These are phyloP conservation scores for Eupithecia inturbata DNA, from an alignment of 2,888 invertebrate genomes.

Conservation along the genomic window DNA sequence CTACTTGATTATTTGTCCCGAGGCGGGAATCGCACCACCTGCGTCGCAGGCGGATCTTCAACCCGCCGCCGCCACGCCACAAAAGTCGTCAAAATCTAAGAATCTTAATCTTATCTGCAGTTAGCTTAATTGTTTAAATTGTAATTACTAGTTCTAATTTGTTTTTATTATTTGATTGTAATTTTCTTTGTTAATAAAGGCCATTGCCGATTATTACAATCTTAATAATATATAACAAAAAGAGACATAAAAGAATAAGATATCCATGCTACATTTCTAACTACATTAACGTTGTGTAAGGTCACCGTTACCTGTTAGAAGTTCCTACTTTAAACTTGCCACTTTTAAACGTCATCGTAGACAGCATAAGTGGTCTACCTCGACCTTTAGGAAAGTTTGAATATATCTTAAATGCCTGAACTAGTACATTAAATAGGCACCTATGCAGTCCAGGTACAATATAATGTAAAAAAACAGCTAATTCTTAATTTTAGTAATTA, in stretches of 20 bases:
- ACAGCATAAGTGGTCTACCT: neutral
- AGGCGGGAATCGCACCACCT: too few relatives aligned
- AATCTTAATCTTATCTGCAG: too few relatives aligned
- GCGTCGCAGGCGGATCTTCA: too few relatives aligned
- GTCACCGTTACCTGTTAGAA: neutral
- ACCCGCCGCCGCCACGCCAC: too few relatives aligned
- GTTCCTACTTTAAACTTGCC: neutral
- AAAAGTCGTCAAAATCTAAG: too few relatives aligned
- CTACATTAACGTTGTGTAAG: neutral
- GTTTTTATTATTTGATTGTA: too few relatives aligned
- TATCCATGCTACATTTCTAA: neutral
- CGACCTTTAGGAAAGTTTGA: constrained; percentile 4
- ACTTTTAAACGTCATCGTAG: neutral
- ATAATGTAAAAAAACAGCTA: neutral
- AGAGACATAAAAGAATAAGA: neutral
- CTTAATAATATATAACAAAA: too few relatives aligned
- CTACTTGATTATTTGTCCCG: too few relatives aligned
- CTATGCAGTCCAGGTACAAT: neutral
- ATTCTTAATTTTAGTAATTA: neutral
- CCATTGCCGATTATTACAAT: too few relatives aligned
- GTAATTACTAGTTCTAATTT: too few relatives aligned
- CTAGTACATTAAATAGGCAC: neutral
- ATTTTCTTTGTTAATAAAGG: too few relatives aligned
- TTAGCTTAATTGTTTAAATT: too few relatives aligned
- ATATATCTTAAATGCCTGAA: neutral